These are phyloP conservation scores for Drosophila seguyi DNA, from an alignment of 1,140 invertebrate genomes.

Conservation along the genomic window DNA sequence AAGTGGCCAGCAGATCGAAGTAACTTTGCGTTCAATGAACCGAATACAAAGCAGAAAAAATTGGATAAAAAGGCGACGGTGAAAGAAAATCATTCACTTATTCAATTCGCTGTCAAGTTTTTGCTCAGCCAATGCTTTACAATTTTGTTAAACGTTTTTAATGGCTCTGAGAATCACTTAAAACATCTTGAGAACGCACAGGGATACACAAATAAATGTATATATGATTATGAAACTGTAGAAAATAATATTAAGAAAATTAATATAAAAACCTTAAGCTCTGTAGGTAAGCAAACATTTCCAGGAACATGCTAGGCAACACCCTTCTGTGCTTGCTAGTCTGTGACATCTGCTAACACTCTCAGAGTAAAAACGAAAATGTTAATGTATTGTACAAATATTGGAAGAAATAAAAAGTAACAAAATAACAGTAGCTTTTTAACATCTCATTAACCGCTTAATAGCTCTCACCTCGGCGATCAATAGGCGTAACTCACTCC, in stretches of 20 bases:
- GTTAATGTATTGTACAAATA: background rate
- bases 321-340: background rate
- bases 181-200: background rate
- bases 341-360: no score
- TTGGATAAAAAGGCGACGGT: slow-evolving; percentile 15
- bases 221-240: background rate
- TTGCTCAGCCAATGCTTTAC: slow-evolving; percentile 36
- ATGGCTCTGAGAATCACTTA: no score
- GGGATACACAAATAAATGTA: background rate
- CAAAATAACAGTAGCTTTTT: slow-evolving; percentile 17
- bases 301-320: background rate
- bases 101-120: slow-evolving; percentile 52
- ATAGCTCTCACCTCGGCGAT: slow-evolving; percentile 12
- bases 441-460: slow-evolving; percentile 27
- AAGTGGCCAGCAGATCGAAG: slow-evolving; percentile 30
- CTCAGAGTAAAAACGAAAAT: background rate
- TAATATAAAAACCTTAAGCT: background rate
- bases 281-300: no score
- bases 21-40: slow-evolving; percentile 50
- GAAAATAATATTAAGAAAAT: background rate
- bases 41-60: slow-evolving; percentile 24
- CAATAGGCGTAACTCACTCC: slow-evolving; percentile 32
- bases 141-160: slow-evolving; percentile 17
- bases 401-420: background rate
- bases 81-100: slow-evolving; percentile 30